Base-by-base conservation (phyloP, 2,888 invertebrate species). In the Lasioglossum malachurum region DNA sequence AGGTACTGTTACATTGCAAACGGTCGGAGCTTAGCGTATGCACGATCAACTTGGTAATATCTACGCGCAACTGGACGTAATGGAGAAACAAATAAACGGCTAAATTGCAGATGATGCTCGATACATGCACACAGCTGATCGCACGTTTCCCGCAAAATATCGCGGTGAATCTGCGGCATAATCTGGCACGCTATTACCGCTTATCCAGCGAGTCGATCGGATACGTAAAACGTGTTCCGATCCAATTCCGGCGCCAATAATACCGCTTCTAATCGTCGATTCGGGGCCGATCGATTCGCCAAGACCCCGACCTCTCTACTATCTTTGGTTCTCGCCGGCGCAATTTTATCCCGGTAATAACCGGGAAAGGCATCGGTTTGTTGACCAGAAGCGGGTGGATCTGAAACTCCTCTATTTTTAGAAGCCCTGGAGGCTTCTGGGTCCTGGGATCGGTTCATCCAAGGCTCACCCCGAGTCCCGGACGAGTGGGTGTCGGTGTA, bases 401-500 rank as follows among this genome's bases (percentile, higher is more conserved):
- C n/a, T 23, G 16, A 23, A 44, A 73, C 27, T 60, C 23, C 81
- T 38, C 49, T 81, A 84, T 84, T 86, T 84, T 78, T 80, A 46
- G 74, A 78, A 72, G 73, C 80, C 80, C 80, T 12, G 53, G 49
- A 69, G 78, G 79, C 73, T 64, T 64, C 64, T 76, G 27, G 53
- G 31, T 67, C 78, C n/a, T 78, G 49, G 60, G 57, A 38, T 81
- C 75, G 46, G 53, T 53, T 53, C 53, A n/a, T n/a, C 53, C 75
- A 23, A 49, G 27, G 46, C n/a, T 75, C 80, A 31, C 4, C 46
- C 57, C 5, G 14, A 1, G 27, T 53, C 46, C 38, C 23, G 31
- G 41, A 88, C 81, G 79, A 87, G 83, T 82, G 84, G 82, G 76
- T 85, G 88, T 87, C 89, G 87, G 72, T 87, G 87, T 89, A 87